A percentile compares a stretch with the other conserved stretches of the same genome.
These are phyloP conservation scores for Psittacula cyanocephala DNA, from an alignment of 2,113 vertebrate species.

Conservation along the genomic window DNA sequence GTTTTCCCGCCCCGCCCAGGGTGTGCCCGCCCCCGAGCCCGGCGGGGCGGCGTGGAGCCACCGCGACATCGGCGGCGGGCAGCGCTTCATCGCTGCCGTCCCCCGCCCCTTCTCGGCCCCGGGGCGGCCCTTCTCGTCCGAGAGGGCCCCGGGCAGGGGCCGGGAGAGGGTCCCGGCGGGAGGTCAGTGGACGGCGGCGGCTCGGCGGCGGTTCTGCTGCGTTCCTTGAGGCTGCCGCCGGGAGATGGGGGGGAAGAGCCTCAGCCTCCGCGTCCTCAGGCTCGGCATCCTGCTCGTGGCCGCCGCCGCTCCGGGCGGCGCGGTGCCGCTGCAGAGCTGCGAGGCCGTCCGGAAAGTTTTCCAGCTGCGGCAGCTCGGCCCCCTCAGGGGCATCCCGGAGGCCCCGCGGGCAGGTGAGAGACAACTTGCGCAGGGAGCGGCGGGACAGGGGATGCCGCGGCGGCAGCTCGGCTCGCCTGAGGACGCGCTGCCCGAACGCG, in stretches of 20 bases:
- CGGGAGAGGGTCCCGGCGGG: neutral
- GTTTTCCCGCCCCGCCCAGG: rapidly evolving
- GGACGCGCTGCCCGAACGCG: too few species aligned
- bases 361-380: constrained; percentile 76
- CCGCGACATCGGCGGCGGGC: neutral
- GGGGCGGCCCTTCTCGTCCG: neutral
- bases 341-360: constrained; percentile 86
- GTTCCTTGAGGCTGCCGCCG: neutral
- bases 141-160: neutral
- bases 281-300: neutral
- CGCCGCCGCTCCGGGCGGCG: neutral
- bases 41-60: neutral
- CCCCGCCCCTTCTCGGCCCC: too few species aligned
- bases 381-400: constrained; percentile 67
- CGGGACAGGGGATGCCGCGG: too few species aligned
- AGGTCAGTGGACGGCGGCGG: neutral
- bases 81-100: neutral
- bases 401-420: constrained; percentile 78
- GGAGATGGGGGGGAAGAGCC: neutral
- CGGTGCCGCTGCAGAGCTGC: constrained; percentile 70
- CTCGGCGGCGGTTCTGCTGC: neutral
- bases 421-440: neutral
- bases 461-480: too few species aligned
- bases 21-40: neutral
- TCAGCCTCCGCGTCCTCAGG: neutral